phyloP scores from a whole-genome alignment of 2,888 invertebrate species.

The Yponomeuta evonymella region DNA sequence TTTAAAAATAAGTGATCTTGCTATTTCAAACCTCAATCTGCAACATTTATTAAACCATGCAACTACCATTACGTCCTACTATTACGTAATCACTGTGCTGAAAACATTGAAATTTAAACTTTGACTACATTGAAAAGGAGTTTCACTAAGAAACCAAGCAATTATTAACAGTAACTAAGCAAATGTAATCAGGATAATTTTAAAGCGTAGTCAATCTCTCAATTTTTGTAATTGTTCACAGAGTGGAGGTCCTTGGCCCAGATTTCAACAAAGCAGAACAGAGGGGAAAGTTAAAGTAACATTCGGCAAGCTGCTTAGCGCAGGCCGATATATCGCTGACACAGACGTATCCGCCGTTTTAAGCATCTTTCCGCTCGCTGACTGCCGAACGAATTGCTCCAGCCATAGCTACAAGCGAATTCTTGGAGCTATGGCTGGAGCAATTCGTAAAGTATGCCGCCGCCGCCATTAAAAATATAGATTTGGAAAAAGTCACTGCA shows the following conservation, averaged over 20 bases:
- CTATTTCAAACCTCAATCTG: too few species aligned
- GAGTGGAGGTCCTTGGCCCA: neutral
- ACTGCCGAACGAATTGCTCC: conserved; percentile 1
- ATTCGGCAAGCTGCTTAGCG: neutral
- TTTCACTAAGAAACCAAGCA: too few species aligned
- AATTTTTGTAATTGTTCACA: neutral
- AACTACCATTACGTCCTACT: too few species aligned
- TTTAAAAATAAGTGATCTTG: neutral
- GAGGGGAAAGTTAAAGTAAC: neutral
- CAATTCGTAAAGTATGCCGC: neutral
- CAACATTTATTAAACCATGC: too few species aligned
- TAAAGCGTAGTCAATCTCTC: neutral
- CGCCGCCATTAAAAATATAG: neutral
- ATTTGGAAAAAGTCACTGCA: neutral
- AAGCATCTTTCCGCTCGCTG: conserved; percentile 8
- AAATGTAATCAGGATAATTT: too few species aligned
- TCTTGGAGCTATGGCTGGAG: neutral
- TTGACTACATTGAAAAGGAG: too few species aligned
- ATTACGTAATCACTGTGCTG: too few species aligned
- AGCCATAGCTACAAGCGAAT: neutral
- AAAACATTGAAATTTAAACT: too few species aligned
- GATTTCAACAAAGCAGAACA: neutral
- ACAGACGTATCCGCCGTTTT: conserved; percentile 8
- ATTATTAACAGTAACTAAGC: too few species aligned
- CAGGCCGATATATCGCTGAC: conserved; percentile 7